A percentile compares a stretch with the other conserved stretches of the same genome.
Evolutionary conservation across 1,140 invertebrate genomes (phyloP).

Genomic region (Thereuonema tuberculata): DNA sequence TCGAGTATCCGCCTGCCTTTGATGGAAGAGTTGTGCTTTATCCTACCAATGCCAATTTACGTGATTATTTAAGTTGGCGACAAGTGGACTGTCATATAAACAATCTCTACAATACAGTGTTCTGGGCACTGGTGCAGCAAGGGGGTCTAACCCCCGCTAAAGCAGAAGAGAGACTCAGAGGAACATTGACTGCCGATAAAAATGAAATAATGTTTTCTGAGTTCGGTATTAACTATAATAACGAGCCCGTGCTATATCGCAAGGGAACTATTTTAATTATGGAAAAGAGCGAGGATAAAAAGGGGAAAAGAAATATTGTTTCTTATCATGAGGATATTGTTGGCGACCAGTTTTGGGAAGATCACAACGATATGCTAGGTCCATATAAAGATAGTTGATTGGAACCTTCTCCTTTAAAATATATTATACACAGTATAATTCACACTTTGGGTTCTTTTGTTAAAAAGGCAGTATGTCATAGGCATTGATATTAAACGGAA

Average conservation of each 20-base stretch:
- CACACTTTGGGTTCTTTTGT: too few species aligned
- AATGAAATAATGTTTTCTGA: constrained; percentile 87
- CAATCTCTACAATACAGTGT: constrained; percentile 93
- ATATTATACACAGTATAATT: too few species aligned
- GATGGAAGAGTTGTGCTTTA: constrained; percentile 79
- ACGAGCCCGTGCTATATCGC: constrained; percentile 64
- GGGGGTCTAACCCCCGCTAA: constrained; percentile 54
- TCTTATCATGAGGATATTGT: constrained; percentile 56
- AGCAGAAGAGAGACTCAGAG: constrained; percentile 66
- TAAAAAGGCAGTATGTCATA: too few species aligned
- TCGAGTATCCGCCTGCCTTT: constrained; percentile 77
- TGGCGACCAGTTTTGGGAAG: constrained; percentile 69
- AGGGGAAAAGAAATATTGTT: constrained; percentile 43
- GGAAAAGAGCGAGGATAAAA: too few species aligned
- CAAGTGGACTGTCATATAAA: constrained; percentile 97
- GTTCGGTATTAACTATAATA: constrained; percentile 91
- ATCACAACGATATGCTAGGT: constrained; percentile 41
- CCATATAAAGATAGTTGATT: too few species aligned
- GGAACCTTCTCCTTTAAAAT: too few species aligned
- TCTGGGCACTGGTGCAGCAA: constrained; percentile 77
- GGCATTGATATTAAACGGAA: too few species aligned
- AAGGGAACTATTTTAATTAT: constrained; percentile 81
- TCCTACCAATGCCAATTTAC: constrained; percentile 69
- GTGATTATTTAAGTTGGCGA: constrained; percentile 90
- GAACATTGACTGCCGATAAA: constrained; percentile 77